These are phyloP conservation scores for Amphimedon queenslandica DNA, from an alignment of 37 sponge, comb jelly and placozoan species.

Conservation along the genomic window DNA sequence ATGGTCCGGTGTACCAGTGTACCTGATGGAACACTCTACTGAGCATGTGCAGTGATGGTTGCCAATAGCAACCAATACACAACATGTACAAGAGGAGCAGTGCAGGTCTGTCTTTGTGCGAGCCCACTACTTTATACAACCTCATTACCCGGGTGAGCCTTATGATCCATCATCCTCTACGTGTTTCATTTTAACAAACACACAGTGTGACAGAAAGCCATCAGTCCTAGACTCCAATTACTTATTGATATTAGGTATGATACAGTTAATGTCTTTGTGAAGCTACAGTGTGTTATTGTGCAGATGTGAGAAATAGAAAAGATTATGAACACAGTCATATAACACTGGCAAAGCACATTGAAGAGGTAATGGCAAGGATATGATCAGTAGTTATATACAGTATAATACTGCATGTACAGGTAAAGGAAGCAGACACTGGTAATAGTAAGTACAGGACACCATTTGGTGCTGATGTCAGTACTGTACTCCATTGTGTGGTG, in stretches of 20 bases:
- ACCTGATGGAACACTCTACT: constrained; percentile 26
- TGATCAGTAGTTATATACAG: not conserved
- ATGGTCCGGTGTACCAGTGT: not conserved
- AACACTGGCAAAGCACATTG: constrained; percentile 32
- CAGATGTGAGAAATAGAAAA: constrained; percentile 55
- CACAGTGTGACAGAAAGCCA: too few species aligned
- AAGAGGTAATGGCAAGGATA: constrained; percentile 11
- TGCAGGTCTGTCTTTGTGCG: constrained; percentile 66
- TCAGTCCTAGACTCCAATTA: constrained; percentile 48
- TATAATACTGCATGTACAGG: not conserved
- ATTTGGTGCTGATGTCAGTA: constrained; percentile 64
- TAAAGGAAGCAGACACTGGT: not conserved
- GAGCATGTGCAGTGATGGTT: too few species aligned
- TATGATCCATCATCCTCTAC: too few species aligned
- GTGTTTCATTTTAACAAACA: too few species aligned
- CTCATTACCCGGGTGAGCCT: constrained; percentile 64
- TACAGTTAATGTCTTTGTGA: too few species aligned
- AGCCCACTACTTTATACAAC: constrained; percentile 90
- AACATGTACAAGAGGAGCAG: too few species aligned
- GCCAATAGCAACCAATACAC: too few species aligned
- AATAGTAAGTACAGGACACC: constrained; percentile 12
- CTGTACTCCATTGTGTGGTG: constrained; percentile 68
- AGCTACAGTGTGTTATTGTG: too few species aligned
- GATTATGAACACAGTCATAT: constrained; percentile 60
- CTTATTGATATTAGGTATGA: constrained; percentile 74